Evolutionary conservation across 23 tunicate species (phyloP), one percentile per base, ranked within the genome.

Genomic region (Styela plicata): DNA sequence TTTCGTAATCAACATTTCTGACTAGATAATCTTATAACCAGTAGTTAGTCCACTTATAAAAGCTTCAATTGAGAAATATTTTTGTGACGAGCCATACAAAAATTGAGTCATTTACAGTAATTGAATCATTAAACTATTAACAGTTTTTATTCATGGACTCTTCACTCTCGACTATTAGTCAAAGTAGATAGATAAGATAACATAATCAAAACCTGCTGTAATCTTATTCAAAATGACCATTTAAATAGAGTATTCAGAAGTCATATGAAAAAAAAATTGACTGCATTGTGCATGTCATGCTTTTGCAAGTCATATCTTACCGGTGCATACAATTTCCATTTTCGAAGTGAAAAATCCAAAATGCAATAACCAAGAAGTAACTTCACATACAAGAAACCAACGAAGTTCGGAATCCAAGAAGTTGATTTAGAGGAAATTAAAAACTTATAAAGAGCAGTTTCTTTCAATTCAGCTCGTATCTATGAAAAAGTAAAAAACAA

Each of bases 341-440:
- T 86, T 22, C 85, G 70, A 0, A 91, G 82, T 0, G 69, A 62
- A 37, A 91, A 91, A 63, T 91, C 97, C 22, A 91, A 69, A 5
- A 86, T 22, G 36, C 86, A 80, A 70, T 91, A 91, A 10, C 97
- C 97, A 33, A 91, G 36, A 30, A 91, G 30, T 17, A 70, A 0
- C 34, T 83, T 82, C 10, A 91, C 37, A 31, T 91, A 86, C 2
- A 91, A 2, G 36, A 86, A 91, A 20, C 97, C 91, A 73, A 37
- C n/a, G 0, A 83, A 13, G 18, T 52, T 31, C 17, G 86, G 86
- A 57, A 90, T 75, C 96, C 96, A 90, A 2, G 81, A 76, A 22
- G 81, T 76, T 20, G 64, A 44, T 44, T 52, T 76, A 19, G 81
- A 76, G 18, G 81, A 37, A 7, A n/a, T 24, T 18, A 76, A 17